Evolutionary conservation across 2,888 invertebrate species (phyloP).

Genomic region (Drosophila eohydei): DNA sequence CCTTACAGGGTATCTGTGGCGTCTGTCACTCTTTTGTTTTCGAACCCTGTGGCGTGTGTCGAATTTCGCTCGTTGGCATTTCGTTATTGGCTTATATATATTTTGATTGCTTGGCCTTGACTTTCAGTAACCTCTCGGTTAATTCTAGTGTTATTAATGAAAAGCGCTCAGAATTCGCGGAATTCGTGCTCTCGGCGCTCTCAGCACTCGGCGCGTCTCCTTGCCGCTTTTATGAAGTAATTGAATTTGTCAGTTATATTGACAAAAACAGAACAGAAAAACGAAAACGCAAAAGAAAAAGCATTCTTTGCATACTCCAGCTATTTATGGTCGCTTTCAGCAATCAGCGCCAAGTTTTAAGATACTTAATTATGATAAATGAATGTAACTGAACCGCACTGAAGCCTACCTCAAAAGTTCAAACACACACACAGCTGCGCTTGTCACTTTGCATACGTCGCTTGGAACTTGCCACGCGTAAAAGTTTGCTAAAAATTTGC

Average conservation of each 20-base stretch:
- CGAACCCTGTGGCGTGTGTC: constrained; percentile 51
- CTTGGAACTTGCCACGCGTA: constrained; percentile 13
- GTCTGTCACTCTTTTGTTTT: not conserved
- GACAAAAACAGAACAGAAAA: constrained; percentile 38
- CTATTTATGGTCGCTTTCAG: not conserved
- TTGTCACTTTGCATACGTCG: constrained; percentile 25
- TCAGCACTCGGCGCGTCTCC: constrained; percentile 4
- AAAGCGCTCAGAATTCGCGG: constrained; percentile 52
- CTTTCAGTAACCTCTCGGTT: constrained; percentile 77
- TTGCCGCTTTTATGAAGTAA: constrained; percentile 46
- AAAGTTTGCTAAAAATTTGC: not conserved
- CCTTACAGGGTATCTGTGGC: constrained; percentile 21
- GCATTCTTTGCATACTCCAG: constrained; percentile 7
- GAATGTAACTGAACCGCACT: constrained; percentile 9
- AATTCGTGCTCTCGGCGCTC: constrained; percentile 44
- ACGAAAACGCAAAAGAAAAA: no score
- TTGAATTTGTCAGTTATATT: constrained; percentile 63
- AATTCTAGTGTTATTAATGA: constrained; percentile 79
- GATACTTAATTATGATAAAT: constrained; percentile 60
- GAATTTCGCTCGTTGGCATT: constrained; percentile 49
- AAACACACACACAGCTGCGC: not conserved
- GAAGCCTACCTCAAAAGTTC: constrained; percentile 38
- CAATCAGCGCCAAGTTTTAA: constrained; percentile 16
- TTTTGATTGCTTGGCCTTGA: constrained; percentile 74
- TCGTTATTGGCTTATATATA: constrained; percentile 52